A percentile compares a stretch with the other conserved stretches of the same genome.
phyloP scores from a whole-genome alignment of 2,888 invertebrate species.

The Nomada ruficornis region DNA sequence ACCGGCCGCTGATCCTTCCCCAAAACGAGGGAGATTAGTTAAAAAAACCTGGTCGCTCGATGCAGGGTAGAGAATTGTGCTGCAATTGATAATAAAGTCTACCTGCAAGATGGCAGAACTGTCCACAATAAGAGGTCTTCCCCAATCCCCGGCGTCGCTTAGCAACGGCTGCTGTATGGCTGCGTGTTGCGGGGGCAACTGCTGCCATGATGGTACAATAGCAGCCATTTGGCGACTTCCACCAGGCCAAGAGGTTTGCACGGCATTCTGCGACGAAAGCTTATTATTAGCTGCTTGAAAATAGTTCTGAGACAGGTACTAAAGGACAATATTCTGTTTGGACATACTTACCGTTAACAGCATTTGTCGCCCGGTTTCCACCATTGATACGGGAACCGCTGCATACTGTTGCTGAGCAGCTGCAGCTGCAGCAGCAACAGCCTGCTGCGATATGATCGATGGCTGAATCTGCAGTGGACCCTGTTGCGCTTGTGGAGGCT shows the following conservation, averaged over 20 bases:
- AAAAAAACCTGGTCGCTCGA: conserved; percentile 19
- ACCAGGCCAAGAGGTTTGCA: conserved; percentile 89
- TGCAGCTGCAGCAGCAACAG: conserved; percentile 86
- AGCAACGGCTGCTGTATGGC: conserved; percentile 87
- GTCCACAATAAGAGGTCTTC: conserved; percentile 91
- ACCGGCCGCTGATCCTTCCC: conserved; percentile 87
- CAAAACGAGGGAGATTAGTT: conserved; percentile 74
- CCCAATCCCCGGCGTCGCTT: conserved; percentile 89
- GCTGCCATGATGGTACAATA: conserved; percentile 93
- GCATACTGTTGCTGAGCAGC: conserved; percentile 94
- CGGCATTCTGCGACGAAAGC: conserved; percentile 85
- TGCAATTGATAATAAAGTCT: conserved; percentile 40
- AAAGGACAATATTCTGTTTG: neutral
- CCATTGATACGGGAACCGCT: conserved; percentile 95
- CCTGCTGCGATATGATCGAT: conserved; percentile 91
- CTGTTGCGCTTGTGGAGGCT: conserved; percentile 87
- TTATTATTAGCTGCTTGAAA: neutral
- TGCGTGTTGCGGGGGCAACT: conserved; percentile 88
- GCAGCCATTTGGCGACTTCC: conserved; percentile 90
- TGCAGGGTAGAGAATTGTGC: too few relatives aligned
- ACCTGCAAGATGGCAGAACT: conserved; percentile 90
- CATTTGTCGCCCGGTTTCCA: conserved; percentile 94
- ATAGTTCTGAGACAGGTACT: too few relatives aligned
- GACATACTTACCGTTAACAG: conserved; percentile 87
- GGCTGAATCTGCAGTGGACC: conserved; percentile 91